Evolutionary conservation across 2,797 vertebrate species (phyloP).

Genomic region (Sebastolobus altivelis): DNA sequence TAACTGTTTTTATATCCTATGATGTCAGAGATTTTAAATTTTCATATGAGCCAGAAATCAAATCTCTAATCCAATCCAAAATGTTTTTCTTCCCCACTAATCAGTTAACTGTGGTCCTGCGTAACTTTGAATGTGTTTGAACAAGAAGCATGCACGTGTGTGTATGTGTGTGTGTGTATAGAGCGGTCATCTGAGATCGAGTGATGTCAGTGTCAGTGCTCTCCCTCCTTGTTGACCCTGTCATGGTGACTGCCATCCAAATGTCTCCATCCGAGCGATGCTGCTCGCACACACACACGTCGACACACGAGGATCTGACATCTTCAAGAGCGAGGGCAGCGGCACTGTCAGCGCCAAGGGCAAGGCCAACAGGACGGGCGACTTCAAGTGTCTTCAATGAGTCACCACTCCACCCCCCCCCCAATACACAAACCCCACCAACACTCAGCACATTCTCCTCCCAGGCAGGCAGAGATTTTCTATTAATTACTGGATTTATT

Average conservation of each 20-base stretch:
- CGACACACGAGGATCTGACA: slow-evolving; percentile 62
- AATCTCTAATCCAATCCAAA: not conserved
- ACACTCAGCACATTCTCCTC: not conserved
- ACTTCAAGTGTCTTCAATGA: slow-evolving; percentile 53
- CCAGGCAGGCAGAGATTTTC: not conserved
- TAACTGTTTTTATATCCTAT: not conserved
- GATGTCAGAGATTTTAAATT: not conserved
- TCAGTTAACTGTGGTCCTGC: not conserved
- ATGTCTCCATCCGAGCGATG: slow-evolving; percentile 63
- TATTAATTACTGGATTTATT: not conserved
- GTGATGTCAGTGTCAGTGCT: slow-evolving; percentile 79
- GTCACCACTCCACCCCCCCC: slow-evolving; percentile 21
- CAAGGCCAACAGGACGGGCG: slow-evolving; percentile 51
- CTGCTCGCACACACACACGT: slow-evolving; percentile 41
- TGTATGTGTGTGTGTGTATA: slow-evolving; percentile 15
- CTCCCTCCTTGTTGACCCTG: slow-evolving; percentile 78
- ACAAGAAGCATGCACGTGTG: not conserved
- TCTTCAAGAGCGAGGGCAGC: slow-evolving; percentile 62
- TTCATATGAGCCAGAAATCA: not conserved
- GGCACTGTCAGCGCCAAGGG: slow-evolving; percentile 70
- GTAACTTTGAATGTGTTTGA: slow-evolving; percentile 32
- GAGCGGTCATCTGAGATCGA: slow-evolving; percentile 70
- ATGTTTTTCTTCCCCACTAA: not conserved
- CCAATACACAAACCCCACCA: not conserved
- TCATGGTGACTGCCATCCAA: slow-evolving; percentile 79